Evolutionary conservation across 2,797 vertebrate species (phyloP).

Genomic region (Dryobates pubescens): DNA sequence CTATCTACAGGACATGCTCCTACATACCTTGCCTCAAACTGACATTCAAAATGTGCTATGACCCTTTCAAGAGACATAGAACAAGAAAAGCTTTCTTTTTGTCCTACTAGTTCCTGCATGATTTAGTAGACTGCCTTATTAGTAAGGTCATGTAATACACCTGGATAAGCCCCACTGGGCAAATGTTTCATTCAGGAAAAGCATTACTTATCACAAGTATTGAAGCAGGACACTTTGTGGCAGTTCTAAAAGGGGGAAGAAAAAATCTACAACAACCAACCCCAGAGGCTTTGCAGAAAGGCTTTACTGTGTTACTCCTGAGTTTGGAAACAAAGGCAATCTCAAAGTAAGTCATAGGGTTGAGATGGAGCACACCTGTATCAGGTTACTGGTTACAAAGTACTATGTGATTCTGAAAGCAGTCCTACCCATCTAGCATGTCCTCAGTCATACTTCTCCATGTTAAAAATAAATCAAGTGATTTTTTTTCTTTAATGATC

Average conservation of each 20-base stretch:
- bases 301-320: neutral
- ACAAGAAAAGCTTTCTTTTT: neutral
- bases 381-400: neutral
- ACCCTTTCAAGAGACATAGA: neutral
- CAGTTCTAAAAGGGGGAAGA: neutral
- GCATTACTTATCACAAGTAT: neutral
- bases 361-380: neutral
- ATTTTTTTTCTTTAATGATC: neutral
- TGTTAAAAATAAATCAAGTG: neutral
- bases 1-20: neutral
- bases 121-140: neutral
- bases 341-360: neutral
- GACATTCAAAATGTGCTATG: neutral
- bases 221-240: neutral
- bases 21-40: neutral
- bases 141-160: neutral
- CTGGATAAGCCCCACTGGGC: neutral
- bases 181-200: neutral
- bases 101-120: neutral
- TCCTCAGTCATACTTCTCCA: neutral
- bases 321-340: neutral
- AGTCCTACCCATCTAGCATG: neutral
- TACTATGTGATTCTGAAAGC: neutral
- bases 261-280: neutral
- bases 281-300: neutral